Base-by-base conservation (phyloP, 2,888 invertebrate species). In the Diarsia rubi region DNA sequence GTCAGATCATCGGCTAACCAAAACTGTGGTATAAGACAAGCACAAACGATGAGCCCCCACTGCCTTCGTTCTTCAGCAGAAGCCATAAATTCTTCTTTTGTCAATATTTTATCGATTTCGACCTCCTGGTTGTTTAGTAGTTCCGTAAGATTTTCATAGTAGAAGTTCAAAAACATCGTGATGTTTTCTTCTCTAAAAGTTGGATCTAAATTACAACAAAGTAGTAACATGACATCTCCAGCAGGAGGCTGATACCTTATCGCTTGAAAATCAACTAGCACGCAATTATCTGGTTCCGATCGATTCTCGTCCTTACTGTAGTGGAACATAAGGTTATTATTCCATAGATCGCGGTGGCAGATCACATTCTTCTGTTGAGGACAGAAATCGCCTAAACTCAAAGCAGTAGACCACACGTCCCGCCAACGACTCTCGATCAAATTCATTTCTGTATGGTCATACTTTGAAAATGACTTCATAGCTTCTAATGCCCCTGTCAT, bases 191-290 rank as follows among this genome's bases (percentile, higher is more conserved):
- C 93, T n/a, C 97, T 92, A 73, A 96, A 95, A 68, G 91, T 90
- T 2, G 93, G 91, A 21, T 97, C 94, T 47, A 97, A 92, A 86
- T 97, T 97, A 69, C 97, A 94, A 86, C 97, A 96, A 2, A 98
- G 91, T 42, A 97, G 92, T 44, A 97, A 91, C 90, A 97, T 95
- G 2, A 97, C 93, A 86, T 98, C 98, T 64, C 97, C 96, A 31
- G 97, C 97, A 0, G 98, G 97, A 0, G 98, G 98, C 24, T 97
- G 97, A 88, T 97, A 98, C 44, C 97, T 95, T 0, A 97, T 93
- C 68, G 98, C 94, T 92, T 98, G 98, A 88, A 97, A 98, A 91
- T 98, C 98, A 3, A 98, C 97, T 16, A 98, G 90, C 49, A 97
- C 89, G 83, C 98, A 97, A 45, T 97, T 96, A 3, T 97, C 93